These are phyloP conservation scores for Cantharis flavilabris DNA, from an alignment of 2,888 invertebrate genomes.

Conservation along the genomic window DNA sequence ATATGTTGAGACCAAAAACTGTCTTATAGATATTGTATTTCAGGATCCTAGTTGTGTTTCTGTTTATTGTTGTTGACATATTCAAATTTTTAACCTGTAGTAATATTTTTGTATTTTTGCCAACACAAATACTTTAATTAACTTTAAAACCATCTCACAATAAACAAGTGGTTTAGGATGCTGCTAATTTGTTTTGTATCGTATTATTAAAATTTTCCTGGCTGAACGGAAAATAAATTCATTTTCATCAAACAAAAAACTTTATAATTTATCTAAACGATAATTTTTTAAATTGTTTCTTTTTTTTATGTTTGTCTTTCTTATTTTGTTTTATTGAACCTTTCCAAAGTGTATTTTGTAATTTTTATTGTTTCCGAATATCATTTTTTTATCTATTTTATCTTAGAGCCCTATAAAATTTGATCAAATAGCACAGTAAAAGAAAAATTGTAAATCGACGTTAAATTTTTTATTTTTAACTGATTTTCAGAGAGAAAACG, in stretches of 20 bases:
- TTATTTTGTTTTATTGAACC: not conserved
- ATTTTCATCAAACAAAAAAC: not conserved
- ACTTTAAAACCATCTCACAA: not conserved
- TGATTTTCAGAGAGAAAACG: not conserved
- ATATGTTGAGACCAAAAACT: conserved; percentile 22
- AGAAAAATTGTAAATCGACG: not conserved
- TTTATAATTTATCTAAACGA: not conserved
- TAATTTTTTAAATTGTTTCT: not conserved
- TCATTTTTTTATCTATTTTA: not conserved
- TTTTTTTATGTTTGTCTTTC: not conserved
- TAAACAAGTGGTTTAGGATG: not conserved
- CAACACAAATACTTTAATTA: not conserved
- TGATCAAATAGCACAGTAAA: not conserved
- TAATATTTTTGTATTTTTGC: conserved; percentile 6
- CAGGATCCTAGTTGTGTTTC: conserved; percentile 16
- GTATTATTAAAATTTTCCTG: not conserved
- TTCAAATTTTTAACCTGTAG: not conserved
- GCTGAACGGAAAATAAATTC: not conserved
- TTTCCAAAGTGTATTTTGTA: not conserved
- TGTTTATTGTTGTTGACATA: conserved; percentile 14
- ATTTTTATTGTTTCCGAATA: not conserved
- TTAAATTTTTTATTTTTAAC: not conserved
- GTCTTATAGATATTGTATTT: conserved; percentile 27
- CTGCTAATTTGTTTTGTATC: not conserved
- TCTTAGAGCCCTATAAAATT: not conserved